Conservation (phyloP, 1,140 invertebrate genomes). For the Euschistus heros region DNA sequence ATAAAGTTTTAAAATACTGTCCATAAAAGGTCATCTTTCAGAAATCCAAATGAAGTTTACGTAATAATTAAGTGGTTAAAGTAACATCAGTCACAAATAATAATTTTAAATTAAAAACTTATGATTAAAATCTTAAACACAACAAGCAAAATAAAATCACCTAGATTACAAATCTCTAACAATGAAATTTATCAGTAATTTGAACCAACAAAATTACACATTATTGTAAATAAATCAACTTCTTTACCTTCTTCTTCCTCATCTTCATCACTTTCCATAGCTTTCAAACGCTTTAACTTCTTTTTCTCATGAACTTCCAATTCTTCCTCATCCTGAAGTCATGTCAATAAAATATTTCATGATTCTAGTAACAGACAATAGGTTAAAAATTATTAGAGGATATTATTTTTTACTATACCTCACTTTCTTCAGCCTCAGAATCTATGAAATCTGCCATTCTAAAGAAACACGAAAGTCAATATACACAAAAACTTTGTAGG, state of each 20-base stretch:
- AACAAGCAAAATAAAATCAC: no score
- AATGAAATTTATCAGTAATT: no score
- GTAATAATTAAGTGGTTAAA: no score
- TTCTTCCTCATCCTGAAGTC: conserved; percentile 49
- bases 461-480: not conserved
- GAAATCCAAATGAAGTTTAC: no score
- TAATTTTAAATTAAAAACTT: no score
- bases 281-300: conserved; percentile 49
- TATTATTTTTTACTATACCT: conserved; percentile 44
- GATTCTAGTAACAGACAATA: not conserved
- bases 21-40: no score
- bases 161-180: no score
- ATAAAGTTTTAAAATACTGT: no score
- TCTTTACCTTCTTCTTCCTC: conserved; percentile 43
- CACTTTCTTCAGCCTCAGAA: conserved; percentile 72
- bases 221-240: not conserved
- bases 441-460: conserved; percentile 65
- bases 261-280: conserved; percentile 50
- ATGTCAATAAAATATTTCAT: not conserved
- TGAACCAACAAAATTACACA: no score
- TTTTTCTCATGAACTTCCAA: conserved; percentile 49
- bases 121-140: no score
- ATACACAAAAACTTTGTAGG: not conserved
- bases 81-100: no score
- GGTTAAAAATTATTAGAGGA: not conserved